A percentile compares a stretch with the other conserved stretches of the same genome.
These are phyloP conservation scores for Hypomecis atomaria DNA, from an alignment of 2,888 invertebrate species.

Conservation along the genomic window DNA sequence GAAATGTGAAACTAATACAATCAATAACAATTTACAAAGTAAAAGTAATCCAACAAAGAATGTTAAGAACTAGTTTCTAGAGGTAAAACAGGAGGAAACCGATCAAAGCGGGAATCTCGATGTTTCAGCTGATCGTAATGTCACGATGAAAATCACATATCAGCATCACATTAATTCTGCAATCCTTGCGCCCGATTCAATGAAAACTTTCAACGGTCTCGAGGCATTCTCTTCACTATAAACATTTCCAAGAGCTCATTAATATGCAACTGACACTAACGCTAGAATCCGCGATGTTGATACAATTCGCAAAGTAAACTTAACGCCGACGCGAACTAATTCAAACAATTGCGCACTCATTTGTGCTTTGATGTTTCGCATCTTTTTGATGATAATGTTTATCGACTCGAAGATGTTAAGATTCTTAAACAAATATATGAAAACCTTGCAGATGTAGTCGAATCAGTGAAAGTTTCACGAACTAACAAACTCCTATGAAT, in stretches of 20 bases:
- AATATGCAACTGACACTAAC: conserved; percentile 38
- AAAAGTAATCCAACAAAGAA: not conserved
- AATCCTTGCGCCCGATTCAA: conserved; percentile 26
- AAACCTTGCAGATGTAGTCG: conserved; percentile 4
- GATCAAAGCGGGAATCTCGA: too few species aligned
- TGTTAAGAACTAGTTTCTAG: not conserved
- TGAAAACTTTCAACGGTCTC: conserved; percentile 27
- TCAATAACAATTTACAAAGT: not conserved
- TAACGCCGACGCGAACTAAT: conserved; percentile 27
- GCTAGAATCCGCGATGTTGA: conserved; percentile 31
- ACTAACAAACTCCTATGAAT: not conserved
- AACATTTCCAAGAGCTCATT: conserved; percentile 39
- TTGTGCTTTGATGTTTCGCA: conserved; percentile 33
- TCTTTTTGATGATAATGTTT: conserved; percentile 29
- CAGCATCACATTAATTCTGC: conserved; percentile 15
- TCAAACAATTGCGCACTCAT: conserved; percentile 23
- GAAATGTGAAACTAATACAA: conserved; percentile 7
- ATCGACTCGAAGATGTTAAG: conserved; percentile 8
- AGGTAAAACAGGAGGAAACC: not conserved
- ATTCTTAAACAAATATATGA: conserved; percentile 5
- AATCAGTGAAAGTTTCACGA: conserved; percentile 5
- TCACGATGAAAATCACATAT: not conserved
- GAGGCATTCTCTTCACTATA: conserved; percentile 27
- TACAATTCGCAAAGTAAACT: conserved; percentile 38
- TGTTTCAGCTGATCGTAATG: not conserved